phyloP scores from a whole-genome alignment of 2,888 invertebrate species.

The Philopedon plagiatum region DNA sequence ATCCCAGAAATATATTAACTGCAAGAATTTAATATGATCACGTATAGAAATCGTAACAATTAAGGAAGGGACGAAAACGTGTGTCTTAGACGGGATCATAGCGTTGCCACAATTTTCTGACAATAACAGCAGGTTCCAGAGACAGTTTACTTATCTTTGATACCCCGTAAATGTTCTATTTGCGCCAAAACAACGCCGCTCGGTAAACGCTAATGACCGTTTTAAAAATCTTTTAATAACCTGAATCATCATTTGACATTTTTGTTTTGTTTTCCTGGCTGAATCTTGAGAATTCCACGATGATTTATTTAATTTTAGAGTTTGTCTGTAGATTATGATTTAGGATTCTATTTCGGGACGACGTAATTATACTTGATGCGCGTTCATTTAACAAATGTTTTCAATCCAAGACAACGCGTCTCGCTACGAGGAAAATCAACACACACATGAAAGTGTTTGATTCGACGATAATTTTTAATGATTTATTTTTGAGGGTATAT shows the following conservation, averaged over 20 bases:
- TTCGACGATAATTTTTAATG: background rate
- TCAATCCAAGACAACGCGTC: constrained; percentile 56
- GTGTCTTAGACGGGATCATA: no score
- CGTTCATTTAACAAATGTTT: constrained; percentile 61
- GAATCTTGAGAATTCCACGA: constrained; percentile 58
- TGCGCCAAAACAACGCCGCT: constrained; percentile 31
- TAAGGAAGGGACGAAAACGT: no score
- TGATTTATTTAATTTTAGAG: constrained; percentile 63
- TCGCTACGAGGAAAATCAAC: constrained; percentile 4
- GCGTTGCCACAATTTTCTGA: no score
- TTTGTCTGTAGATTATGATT: constrained; percentile 61
- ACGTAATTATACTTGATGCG: constrained; percentile 60
- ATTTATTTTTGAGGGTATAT: background rate
- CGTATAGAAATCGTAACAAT: no score
- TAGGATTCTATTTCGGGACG: constrained; percentile 59
- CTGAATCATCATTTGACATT: constrained; percentile 60
- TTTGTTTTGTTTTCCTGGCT: constrained; percentile 60
- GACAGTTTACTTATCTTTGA: background rate
- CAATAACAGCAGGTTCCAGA: no score
- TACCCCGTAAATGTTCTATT: constrained; percentile 28
- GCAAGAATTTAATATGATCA: no score
- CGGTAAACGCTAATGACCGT: constrained; percentile 50
- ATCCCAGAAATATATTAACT: no score
- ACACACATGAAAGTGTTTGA: constrained; percentile 3
- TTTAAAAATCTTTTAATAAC: constrained; percentile 61